These are phyloP conservation scores for human (Homo sapiens) DNA, from an alignment of 2,113 vertebrate genomes.

Conservation along the genomic window DNA sequence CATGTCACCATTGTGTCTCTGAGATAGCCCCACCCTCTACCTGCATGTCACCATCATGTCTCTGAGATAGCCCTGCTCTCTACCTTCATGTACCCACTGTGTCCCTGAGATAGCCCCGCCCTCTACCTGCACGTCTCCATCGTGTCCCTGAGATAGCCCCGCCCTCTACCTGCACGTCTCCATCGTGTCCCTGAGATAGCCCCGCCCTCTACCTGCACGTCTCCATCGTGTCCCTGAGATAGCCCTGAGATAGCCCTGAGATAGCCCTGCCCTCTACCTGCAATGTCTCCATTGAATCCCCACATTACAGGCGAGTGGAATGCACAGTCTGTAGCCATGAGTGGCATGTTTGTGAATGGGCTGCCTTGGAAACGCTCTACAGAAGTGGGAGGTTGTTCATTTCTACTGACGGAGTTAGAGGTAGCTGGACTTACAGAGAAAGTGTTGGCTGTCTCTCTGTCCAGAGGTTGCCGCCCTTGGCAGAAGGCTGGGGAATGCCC, in stretches of 20 bases:
- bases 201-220: too few relatives aligned
- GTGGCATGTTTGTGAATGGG: accelerated
- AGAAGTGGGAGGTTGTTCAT: too few relatives aligned
- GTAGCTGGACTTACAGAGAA: neutral
- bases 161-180: accelerated
- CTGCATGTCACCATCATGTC: too few relatives aligned
- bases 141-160: too few relatives aligned
- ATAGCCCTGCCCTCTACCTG: accelerated
- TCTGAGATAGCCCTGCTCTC: accelerated
- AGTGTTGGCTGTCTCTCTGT: too few relatives aligned
- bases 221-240: too few relatives aligned
- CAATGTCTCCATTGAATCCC: accelerated
- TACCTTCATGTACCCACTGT: accelerated
- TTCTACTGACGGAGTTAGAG: neutral
- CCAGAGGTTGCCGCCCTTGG: accelerated
- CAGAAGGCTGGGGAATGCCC: neutral
- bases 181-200: too few relatives aligned
- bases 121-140: too few relatives aligned
- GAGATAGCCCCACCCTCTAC: too few relatives aligned
- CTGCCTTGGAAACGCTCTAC: accelerated
- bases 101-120: too few relatives aligned
- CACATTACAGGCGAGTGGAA: accelerated
- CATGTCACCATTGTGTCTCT: too few relatives aligned
- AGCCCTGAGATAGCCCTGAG: too few relatives aligned
- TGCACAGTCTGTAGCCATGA: accelerated